Evolutionary conservation across 30 jellyfish, hydroid and myxozoan species (phyloP).

Genomic region (Chrysaora quinquecirrha): DNA sequence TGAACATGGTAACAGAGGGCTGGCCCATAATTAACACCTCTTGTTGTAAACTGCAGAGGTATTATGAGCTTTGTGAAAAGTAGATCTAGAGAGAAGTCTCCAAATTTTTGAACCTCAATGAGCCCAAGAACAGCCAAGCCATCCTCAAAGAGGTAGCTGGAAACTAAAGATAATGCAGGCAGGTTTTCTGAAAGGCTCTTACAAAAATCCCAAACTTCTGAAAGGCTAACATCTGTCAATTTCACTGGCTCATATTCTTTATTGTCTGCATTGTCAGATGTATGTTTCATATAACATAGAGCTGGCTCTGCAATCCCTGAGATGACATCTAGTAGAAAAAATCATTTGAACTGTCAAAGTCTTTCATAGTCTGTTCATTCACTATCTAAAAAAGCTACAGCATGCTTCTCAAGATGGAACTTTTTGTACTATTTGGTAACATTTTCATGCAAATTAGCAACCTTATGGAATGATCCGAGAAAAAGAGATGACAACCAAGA

Average conservation of each 20-base stretch:
- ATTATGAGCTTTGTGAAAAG: no score
- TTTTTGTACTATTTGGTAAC: conserved; percentile 24
- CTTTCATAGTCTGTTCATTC: conserved; percentile 33
- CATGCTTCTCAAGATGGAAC: conserved; percentile 56
- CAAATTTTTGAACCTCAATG: no score
- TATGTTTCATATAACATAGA: neutral
- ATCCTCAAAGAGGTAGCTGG: neutral
- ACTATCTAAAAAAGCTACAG: conserved; percentile 27
- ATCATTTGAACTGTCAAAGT: conserved; percentile 49
- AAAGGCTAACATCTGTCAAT: neutral
- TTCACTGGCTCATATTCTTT: neutral
- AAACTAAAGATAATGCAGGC: conserved; percentile 15
- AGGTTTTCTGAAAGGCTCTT: neutral
- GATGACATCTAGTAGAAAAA: conserved; percentile 29
- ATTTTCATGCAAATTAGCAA: conserved; percentile 31
- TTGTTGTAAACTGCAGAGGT: no score
- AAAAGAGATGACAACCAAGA: conserved; percentile 30
- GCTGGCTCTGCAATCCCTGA: conserved; percentile 35
- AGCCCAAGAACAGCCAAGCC: neutral
- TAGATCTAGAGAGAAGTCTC: neutral
- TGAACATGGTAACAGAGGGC: no score
- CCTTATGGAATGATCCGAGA: conserved; percentile 46
- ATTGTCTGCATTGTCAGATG: neutral
- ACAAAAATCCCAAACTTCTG: conserved; percentile 7
- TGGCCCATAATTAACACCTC: no score